Conservation (phyloP, 2,113 vertebrate species). For the Alces alces region DNA sequence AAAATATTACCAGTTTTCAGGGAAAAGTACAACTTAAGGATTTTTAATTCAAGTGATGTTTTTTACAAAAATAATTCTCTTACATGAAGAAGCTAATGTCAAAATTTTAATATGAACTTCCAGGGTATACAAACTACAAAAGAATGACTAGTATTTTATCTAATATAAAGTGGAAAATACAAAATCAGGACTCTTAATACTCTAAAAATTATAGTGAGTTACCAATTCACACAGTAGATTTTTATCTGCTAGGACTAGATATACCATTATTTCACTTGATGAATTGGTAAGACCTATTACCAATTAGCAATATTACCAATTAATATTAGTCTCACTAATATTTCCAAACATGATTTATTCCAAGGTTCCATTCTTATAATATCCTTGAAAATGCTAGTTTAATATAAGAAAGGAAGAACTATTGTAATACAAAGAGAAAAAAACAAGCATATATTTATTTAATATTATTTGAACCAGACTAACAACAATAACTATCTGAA, state of each 20-base stretch:
- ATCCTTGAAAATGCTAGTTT: neutral
- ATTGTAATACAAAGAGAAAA: neutral
- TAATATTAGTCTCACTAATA: neutral
- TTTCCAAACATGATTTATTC: conserved; percentile 10
- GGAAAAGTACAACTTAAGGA: neutral
- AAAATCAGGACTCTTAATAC: neutral
- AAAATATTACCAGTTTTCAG: neutral
- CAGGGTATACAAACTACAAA: neutral
- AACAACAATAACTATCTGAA: conserved; percentile 30
- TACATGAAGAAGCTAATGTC: neutral
- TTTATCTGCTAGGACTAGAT: neutral
- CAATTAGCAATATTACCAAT: too few relatives aligned
- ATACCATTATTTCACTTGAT: neutral
- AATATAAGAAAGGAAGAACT: neutral
- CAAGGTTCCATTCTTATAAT: neutral
- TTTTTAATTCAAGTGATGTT: conserved; percentile 2
- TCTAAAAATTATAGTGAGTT: neutral
- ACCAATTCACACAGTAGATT: neutral
- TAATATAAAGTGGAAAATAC: neutral
- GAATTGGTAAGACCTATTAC: neutral
- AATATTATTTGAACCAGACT: neutral
- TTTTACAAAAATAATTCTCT: neutral
- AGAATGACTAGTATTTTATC: neutral
- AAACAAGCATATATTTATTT: neutral
- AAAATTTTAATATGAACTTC: neutral